These are phyloP conservation scores for Trichonephila clavata DNA, from an alignment of 1,140 invertebrate species.

Conservation along the genomic window DNA sequence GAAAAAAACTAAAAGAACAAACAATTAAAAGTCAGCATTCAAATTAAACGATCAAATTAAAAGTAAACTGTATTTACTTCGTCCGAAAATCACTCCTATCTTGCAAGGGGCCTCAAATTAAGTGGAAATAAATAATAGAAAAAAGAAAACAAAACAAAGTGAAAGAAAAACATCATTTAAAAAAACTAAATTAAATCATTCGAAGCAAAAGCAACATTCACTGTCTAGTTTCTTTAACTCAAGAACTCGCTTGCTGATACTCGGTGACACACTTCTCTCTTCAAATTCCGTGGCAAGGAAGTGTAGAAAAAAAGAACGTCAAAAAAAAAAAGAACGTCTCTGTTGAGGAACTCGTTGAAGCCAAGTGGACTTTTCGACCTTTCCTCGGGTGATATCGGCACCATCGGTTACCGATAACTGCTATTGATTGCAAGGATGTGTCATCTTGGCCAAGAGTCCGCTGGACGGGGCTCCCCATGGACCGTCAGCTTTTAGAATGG, in stretches of 20 bases:
- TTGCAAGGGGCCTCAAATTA: no score
- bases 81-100: no score
- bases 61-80: no score
- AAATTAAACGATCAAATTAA: no score
- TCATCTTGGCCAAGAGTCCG: slow-evolving; percentile 7
- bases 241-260: not conserved
- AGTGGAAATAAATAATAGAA: no score
- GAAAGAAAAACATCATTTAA: not conserved
- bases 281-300: not conserved
- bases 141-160: not conserved
- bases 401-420: slow-evolving; percentile 66
- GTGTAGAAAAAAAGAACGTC: not conserved
- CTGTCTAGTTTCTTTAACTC: not conserved
- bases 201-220: not conserved
- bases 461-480: slow-evolving; percentile 43
- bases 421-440: slow-evolving; percentile 57
- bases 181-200: not conserved
- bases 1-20: no score
- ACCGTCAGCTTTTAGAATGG: not conserved
- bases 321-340: not conserved
- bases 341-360: slow-evolving; percentile 34
- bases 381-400: slow-evolving; percentile 62
- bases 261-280: not conserved
- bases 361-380: slow-evolving; percentile 49
- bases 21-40: no score